Conservation (phyloP, 2,888 invertebrate species). For the Sicus ferrugineus region DNA sequence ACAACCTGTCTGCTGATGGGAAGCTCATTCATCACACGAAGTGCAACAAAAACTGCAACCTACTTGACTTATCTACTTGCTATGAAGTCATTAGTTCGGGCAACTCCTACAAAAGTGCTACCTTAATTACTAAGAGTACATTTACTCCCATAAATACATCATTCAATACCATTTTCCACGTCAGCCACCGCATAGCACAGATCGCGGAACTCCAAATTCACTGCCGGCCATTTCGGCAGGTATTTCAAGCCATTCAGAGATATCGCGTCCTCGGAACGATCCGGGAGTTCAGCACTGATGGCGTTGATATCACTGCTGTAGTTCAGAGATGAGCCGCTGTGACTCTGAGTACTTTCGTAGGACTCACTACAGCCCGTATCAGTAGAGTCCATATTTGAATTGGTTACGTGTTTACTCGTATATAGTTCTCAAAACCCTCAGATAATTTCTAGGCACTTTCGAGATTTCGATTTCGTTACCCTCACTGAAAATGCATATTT, state of each 20-base stretch:
- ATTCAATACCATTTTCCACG: constrained; percentile 69
- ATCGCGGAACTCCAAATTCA: constrained; percentile 86
- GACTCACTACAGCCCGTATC: constrained; percentile 47
- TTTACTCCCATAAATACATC: too few relatives aligned
- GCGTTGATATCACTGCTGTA: constrained; percentile 60
- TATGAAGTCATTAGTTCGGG: constrained; percentile 22
- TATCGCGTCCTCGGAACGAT: constrained; percentile 69
- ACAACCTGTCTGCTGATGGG: constrained; percentile 1
- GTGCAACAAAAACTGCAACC: not conserved
- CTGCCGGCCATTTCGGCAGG: constrained; percentile 73
- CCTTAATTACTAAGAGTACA: constrained; percentile 33
- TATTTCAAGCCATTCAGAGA: constrained; percentile 70
- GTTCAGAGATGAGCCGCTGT: constrained; percentile 49
- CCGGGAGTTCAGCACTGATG: constrained; percentile 56
- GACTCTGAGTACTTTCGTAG: constrained; percentile 42
- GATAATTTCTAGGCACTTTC: too few relatives aligned
- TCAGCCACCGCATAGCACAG: constrained; percentile 82
- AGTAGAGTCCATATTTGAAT: constrained; percentile 41
- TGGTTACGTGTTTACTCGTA: not conserved
- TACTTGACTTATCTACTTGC: not conserved
- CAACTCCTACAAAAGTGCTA: constrained; percentile 24
- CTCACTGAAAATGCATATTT: too few relatives aligned
- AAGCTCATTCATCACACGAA: constrained; percentile 12
- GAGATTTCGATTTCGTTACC: too few relatives aligned
- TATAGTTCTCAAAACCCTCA: too few relatives aligned